Percentiles rank a stretch among this genome's conserved stretches.
phyloP scores from a whole-genome alignment of 2,797 vertebrate species.

The Falco naumanni region DNA sequence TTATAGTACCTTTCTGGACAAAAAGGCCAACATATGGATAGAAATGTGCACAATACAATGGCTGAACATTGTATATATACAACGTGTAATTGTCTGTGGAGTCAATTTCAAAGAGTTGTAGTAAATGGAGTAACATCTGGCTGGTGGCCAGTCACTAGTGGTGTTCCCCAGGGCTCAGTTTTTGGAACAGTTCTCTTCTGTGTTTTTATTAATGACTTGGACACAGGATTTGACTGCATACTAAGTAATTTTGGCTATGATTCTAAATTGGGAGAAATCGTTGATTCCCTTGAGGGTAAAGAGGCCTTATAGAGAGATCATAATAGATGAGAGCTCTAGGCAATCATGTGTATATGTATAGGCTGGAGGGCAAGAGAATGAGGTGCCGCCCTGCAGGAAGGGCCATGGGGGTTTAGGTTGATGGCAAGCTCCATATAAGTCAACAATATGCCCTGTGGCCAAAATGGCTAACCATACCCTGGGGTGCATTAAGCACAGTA shows the following conservation, averaged over 20 bases:
- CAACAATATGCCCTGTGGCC: background rate
- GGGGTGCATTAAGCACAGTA: background rate
- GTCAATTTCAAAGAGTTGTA: background rate
- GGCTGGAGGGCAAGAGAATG: background rate
- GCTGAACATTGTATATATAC: background rate
- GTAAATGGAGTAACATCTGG: background rate
- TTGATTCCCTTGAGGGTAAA: background rate
- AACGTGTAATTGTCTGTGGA: background rate
- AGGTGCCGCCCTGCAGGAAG: background rate
- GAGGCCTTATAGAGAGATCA: background rate
- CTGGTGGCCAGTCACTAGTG: background rate
- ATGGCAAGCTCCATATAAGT: background rate
- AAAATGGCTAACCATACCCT: background rate
- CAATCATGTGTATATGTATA: background rate
- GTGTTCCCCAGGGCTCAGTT: background rate
- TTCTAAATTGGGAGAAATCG: background rate
- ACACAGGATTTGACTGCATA: background rate
- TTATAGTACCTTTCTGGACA: background rate
- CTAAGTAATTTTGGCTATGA: background rate
- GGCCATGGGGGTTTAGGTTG: background rate
- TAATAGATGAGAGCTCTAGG: background rate
- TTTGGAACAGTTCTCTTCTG: background rate
- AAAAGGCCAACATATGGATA: background rate
- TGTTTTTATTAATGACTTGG: background rate
- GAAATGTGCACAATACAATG: background rate